Conservation (phyloP, 2,888 invertebrate genomes). For the Copidosoma aretas region DNA sequence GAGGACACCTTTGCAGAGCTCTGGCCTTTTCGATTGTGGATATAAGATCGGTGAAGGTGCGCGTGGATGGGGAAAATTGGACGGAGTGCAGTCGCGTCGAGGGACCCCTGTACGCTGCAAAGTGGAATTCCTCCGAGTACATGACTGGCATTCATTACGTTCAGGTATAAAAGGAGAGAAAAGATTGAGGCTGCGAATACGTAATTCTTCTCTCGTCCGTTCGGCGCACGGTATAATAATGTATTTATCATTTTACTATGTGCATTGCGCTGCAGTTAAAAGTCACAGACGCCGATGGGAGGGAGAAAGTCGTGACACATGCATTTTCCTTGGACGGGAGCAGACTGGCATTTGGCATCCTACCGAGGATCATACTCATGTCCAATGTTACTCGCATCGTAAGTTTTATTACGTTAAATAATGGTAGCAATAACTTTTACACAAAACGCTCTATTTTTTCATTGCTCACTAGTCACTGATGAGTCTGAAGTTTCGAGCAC, state of each 20-base stretch:
- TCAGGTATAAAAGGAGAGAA: slow-evolving; percentile 60
- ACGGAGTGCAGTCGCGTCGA: slow-evolving; percentile 67
- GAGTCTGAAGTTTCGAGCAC: too few relatives aligned
- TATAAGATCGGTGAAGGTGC: slow-evolving; percentile 72
- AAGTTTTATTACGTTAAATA: too few relatives aligned
- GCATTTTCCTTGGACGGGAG: slow-evolving; percentile 81
- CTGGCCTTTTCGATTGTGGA: slow-evolving; percentile 77
- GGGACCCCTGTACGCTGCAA: slow-evolving; percentile 75
- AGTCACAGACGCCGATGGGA: slow-evolving; percentile 68
- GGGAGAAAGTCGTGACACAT: slow-evolving; percentile 69
- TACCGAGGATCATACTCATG: slow-evolving; percentile 79
- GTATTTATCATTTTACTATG: too few relatives aligned
- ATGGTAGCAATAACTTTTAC: too few relatives aligned
- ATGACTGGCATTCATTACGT: slow-evolving; percentile 72
- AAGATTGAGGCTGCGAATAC: not conserved
- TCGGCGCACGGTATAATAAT: too few relatives aligned
- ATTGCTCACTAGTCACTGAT: too few relatives aligned
- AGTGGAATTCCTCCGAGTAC: slow-evolving; percentile 77
- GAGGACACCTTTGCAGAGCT: slow-evolving; percentile 65
- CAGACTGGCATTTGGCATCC: slow-evolving; percentile 70
- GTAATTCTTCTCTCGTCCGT: too few relatives aligned
- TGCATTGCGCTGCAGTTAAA: slow-evolving; percentile 62
- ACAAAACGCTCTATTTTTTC: too few relatives aligned
- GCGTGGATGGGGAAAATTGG: slow-evolving; percentile 74
- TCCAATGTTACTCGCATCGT: slow-evolving; percentile 76